Evolutionary conservation across 1,140 invertebrate genomes (phyloP), one percentile per base, ranked within the genome.

Genomic region (Camponotus floridanus): DNA sequence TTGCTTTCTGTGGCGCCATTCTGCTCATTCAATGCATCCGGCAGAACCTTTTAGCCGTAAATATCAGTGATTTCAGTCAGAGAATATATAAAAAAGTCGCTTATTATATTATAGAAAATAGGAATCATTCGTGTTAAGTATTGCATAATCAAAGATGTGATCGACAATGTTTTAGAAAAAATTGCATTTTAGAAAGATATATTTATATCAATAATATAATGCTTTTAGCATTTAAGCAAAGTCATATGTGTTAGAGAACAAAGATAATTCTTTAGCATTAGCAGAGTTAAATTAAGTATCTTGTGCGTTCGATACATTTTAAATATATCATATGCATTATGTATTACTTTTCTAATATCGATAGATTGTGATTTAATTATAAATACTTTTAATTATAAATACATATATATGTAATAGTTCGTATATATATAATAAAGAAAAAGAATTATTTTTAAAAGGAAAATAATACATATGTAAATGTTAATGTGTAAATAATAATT

Each of bases 31-130:
- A 11, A 61, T 31, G 26, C 33, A 80, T 36, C 15, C 18, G 21
- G 36, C 21, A 15, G 15, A 73, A 45, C 55, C 55, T 81, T 71
- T 81, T 73, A 81, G 18, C 7, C 39, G 39, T 39, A 73, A 81
- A 61, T 81, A 61, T 59, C 26, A 13, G 26, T 61, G 48, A 48
- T 42, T n/a, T 26, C 26, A 26, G 36, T 59, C 15, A 39, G n/a
- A 59, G 18, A 18, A 59, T 59, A 21, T 68, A 18, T 26, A 26
- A 11, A 80, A 80, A 80, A 71, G 4, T 71, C 65, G 5, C 2
- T 13, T 15, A 8, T 39, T 39, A 31, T 68, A 39, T 33, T 36
- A 18, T 42, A 18, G 26, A 68, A 5, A 42, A 13, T 39, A 26
- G 31, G 15, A 31, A 70, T 26, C 7, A 8, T 64, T 33, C 64